Conservation (phyloP, 92 coral and sea anemone genomes). For the Nematostella vectensis region DNA sequence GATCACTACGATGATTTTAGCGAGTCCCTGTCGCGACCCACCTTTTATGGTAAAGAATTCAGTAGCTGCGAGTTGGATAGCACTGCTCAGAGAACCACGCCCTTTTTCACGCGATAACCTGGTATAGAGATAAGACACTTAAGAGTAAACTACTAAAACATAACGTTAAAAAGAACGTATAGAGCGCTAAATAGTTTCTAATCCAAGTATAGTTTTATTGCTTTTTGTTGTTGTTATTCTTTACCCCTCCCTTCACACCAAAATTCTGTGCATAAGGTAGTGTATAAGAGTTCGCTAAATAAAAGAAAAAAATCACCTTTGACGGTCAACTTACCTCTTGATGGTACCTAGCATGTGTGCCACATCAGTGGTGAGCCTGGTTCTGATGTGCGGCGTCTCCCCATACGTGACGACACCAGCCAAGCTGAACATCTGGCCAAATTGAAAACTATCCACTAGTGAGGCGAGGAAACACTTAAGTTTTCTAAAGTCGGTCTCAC, state of each 20-base stretch:
- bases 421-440: not conserved
- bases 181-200: too few species aligned
- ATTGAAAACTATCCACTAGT: not conserved
- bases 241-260: too few species aligned
- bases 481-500: not conserved
- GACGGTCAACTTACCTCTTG: constrained; percentile 1
- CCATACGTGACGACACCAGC: constrained; percentile 1
- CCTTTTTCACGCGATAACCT: not conserved
- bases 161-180: too few species aligned
- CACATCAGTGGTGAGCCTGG: not conserved
- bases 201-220: too few species aligned
- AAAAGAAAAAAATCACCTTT: too few species aligned
- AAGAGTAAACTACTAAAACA: too few species aligned
- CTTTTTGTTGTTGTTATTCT: too few species aligned
- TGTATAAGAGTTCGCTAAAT: too few species aligned
- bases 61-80: not conserved
- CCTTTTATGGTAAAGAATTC: not conserved
- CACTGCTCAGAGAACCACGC: not conserved
- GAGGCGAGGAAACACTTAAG: not conserved
- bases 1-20: not conserved
- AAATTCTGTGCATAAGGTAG: too few species aligned
- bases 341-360: not conserved
- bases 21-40: not conserved
- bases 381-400: not conserved
- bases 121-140: not conserved